phyloP scores from a whole-genome alignment of 2,888 invertebrate genomes.

The Protodeltote pygarga region DNA sequence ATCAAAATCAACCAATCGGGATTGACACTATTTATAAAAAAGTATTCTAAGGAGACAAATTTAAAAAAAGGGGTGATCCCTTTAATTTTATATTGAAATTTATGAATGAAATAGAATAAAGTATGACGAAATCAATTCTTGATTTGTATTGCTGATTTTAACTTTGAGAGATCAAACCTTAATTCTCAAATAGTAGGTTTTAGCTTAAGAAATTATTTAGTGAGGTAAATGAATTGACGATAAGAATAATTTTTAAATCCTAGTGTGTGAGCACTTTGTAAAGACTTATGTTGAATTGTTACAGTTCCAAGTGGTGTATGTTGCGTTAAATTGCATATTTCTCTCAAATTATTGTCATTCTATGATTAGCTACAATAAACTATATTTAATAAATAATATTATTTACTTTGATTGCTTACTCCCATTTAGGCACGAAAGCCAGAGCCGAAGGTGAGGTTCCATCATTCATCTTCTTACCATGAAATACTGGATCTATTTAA shows the following conservation, averaged over 20 bases:
- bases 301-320: slow-evolving; percentile 28
- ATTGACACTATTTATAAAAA: background rate
- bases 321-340: slow-evolving; percentile 44
- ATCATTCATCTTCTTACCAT: too few relatives aligned
- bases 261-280: slow-evolving; percentile 12
- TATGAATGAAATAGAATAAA: background rate
- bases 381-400: slow-evolving; percentile 31
- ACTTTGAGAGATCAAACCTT: background rate
- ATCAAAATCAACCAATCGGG: background rate
- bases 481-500: too few relatives aligned
- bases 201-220: slow-evolving; percentile 26
- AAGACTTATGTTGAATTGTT: slow-evolving; percentile 24
- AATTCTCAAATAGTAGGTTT: slow-evolving; percentile 13
- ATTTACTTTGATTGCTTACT: slow-evolving; percentile 20
- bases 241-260: slow-evolving; percentile 20
- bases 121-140: background rate
- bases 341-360: slow-evolving; percentile 44
- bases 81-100: slow-evolving; percentile 1
- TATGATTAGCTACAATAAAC: slow-evolving; percentile 42
- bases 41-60: slow-evolving; percentile 2
- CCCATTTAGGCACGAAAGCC: too few relatives aligned
- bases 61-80: background rate
- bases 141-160: slow-evolving; percentile 8
- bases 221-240: slow-evolving; percentile 21
- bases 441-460: too few relatives aligned